Evolutionary conservation across 2,113 vertebrate species (phyloP).

Genomic region (Bombycilla garrulus): DNA sequence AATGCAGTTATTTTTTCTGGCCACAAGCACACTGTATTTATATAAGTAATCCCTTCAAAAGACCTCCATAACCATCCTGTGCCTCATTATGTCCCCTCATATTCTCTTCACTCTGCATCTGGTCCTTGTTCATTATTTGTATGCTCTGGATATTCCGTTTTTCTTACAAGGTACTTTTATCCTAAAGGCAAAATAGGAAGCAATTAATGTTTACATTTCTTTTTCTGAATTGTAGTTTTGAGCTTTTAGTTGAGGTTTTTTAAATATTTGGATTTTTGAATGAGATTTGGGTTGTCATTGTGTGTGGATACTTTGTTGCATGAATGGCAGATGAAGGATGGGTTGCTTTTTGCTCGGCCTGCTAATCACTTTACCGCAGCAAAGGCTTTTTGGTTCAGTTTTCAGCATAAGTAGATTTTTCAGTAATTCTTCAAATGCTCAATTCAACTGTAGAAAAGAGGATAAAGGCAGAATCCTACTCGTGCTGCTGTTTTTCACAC

Average conservation of each 20-base stretch:
- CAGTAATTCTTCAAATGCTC: background rate
- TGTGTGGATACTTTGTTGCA: background rate
- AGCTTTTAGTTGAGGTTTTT: background rate
- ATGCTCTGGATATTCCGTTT: background rate
- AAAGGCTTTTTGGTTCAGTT: background rate
- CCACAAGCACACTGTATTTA: background rate
- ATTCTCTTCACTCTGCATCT: background rate
- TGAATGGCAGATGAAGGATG: background rate
- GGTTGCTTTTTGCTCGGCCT: background rate
- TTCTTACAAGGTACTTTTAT: background rate
- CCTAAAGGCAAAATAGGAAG: background rate
- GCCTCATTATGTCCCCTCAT: background rate
- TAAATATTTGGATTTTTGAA: background rate
- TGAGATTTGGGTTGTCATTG: fast-evolving
- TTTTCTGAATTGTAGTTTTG: background rate
- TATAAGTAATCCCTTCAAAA: background rate
- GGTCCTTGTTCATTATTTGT: background rate
- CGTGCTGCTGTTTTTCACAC: background rate
- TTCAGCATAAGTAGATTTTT: conserved; percentile 1
- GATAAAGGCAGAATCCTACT: background rate
- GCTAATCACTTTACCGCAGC: background rate
- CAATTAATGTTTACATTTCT: background rate
- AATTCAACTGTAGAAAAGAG: background rate
- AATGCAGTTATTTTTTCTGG: background rate
- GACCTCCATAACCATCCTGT: background rate